Conservation (phyloP, 2,113 vertebrate species). For the Semicossyphus pulcher region DNA sequence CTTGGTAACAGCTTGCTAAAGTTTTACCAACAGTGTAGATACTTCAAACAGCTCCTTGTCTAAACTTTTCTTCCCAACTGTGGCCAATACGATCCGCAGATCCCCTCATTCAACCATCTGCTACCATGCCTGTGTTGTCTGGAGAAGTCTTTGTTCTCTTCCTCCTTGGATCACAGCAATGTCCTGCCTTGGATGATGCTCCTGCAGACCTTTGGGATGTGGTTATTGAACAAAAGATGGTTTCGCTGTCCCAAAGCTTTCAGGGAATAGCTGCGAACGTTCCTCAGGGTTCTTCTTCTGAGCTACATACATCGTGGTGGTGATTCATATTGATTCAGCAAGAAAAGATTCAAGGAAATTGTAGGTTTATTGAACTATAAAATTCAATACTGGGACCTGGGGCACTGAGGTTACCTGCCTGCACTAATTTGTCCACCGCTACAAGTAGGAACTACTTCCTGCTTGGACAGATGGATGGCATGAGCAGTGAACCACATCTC, state of each 20-base stretch:
- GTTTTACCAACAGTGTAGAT: constrained; percentile 11
- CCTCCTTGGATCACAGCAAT: constrained; percentile 41
- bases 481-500: constrained; percentile 8
- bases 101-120: not conserved
- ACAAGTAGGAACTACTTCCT: constrained; percentile 10
- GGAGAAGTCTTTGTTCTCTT: constrained; percentile 13
- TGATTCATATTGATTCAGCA: constrained; percentile 62
- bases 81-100: constrained; percentile 31
- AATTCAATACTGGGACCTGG: constrained; percentile 46
- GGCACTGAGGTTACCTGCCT: constrained; percentile 40
- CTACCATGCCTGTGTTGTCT: not conserved
- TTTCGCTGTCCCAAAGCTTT: constrained; percentile 31
- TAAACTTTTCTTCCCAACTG: not conserved
- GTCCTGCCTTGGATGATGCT: constrained; percentile 34
- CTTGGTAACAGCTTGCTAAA: not conserved
- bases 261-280: constrained; percentile 35
- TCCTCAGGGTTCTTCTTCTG: constrained; percentile 40
- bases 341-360: constrained; percentile 44
- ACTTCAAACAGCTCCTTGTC: not conserved
- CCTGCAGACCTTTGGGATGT: constrained; percentile 35
- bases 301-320: constrained; percentile 12
- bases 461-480: constrained; percentile 3
- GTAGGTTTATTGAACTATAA: constrained; percentile 58
- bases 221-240: constrained; percentile 53
- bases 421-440: constrained; percentile 41